Base-by-base conservation (phyloP, 2,113 vertebrate genomes). In the Furnarius figulus region DNA sequence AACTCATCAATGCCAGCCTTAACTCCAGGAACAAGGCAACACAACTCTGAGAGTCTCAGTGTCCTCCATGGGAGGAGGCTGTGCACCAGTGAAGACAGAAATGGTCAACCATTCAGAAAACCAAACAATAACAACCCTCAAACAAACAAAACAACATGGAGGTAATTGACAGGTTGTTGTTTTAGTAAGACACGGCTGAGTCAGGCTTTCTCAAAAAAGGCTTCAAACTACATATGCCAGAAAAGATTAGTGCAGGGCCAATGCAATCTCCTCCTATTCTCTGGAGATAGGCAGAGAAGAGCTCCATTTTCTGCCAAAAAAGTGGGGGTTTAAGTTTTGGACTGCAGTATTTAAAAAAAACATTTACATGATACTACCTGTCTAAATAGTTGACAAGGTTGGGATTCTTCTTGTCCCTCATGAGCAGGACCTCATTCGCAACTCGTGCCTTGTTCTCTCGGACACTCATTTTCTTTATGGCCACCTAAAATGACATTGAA, bases 331-430 rank as follows among this genome's bases (percentile, higher is more conserved):
- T 37, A 52, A 35, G 18, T 63, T 76, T 70, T 68, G 11, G 17
- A 28, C 42, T 71, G 20, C 28, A 68, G 23, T 35, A n/a, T 20
- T 9, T 24, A 20, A 67, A 80, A 80, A 8, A 13, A 66, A 62
- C 61, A n/a, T 27, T 65, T n/a, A 21, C 0, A 0, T 49, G 24
- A 5, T 4, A 59, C 68, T 4, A 52, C 21, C 99, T 99, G 98
- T 99, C 99, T 98, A 99, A 98, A 97, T 99, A 99, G 98, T 99
- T 99, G 49, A 99, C 99, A 89, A 99, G 99, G 85, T 99, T 99
- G 82, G 99, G 98, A 97, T 99, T 99, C 97, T 99, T 99, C 99
- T 99, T 99, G 99, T 99, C 99, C 99, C 99, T 99, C 99, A 99
- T 99, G 97, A 99, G 99, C 83, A 99, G 96, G 97, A 99, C 99